Evolutionary conservation across 2,113 vertebrate genomes (phyloP).

Genomic region (Pachypanchax playfairii): DNA sequence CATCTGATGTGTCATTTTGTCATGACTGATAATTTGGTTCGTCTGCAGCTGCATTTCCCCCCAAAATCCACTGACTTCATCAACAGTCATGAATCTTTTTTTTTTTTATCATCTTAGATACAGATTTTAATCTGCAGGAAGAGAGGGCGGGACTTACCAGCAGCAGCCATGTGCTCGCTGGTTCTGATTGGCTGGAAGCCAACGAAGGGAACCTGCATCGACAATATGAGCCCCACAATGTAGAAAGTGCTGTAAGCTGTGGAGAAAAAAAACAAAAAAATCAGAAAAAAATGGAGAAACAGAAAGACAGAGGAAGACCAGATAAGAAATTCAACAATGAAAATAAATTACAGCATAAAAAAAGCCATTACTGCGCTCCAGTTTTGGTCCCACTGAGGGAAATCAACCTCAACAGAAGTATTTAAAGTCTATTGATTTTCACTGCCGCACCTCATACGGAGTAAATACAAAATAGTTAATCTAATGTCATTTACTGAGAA

Average conservation of each 20-base stretch:
- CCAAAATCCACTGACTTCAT: neutral
- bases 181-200: conserved; percentile 98
- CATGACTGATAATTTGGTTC: no score
- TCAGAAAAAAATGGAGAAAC: neutral
- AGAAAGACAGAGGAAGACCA: neutral
- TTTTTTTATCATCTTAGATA: neutral
- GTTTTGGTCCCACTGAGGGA: conserved; percentile 18
- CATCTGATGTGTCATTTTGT: neutral
- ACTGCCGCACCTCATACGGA: conserved; percentile 43
- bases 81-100: neutral
- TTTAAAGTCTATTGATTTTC: conserved; percentile 65
- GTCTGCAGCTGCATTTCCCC: no score
- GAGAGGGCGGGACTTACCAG: conserved; percentile 80
- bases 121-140: neutral
- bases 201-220: conserved; percentile 98
- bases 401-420: conserved; percentile 32
- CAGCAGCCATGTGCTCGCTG: conserved; percentile 97
- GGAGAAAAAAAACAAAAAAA: conserved; percentile 14
- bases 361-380: neutral
- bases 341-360: conserved; percentile 3
- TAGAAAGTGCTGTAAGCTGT: conserved; percentile 98
- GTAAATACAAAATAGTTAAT: conserved; percentile 60
- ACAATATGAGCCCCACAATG: conserved; percentile 95
- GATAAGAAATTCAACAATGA: conserved; percentile 16
- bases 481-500: conserved; percentile 59